Base-by-base conservation (phyloP, 2,113 vertebrate genomes). In the Dascyllus trimaculatus region DNA sequence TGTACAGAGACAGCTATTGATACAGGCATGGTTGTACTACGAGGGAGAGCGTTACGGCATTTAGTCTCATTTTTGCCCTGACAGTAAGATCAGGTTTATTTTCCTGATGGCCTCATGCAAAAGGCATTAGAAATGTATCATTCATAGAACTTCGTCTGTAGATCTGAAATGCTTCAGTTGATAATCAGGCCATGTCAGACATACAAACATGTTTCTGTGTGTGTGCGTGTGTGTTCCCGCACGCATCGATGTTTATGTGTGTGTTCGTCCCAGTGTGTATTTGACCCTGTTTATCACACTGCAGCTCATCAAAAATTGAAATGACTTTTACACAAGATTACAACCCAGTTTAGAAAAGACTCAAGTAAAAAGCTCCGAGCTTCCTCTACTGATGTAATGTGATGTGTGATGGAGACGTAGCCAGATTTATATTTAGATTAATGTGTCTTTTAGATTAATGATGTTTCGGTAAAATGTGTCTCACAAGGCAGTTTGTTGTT, bases 51-150 rank as follows among this genome's bases (percentile, higher is more conserved):
- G 25, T n/a, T 26, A 21, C 45, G 21, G 51, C 15, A 5, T 82
- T 81, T 80, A 53, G 19, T 8, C 22, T 79, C 71, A 60, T 81
- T 80, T 77, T 78, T 65, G 24, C 60, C 40, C 74, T 52, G 59
- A 81, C 69, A 75, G 57, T 87, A 64, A 79, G 72, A 67, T 72
- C 45, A 9, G 8, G 70, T 88, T 86, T 26, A 86, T 91, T 89
- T 75, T 58, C 6, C 17, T 71, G 60, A 84, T 79, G 73, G 58
- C 79, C 49, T 56, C 63, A 46, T 68, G 35, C 53, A 18, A 75
- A 87, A 78, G 58, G 40, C 24, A 32, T 88, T 86, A 67, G 21
- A 58, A 74, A 85, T 87, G 62, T 61, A 67, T 68, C 61, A 88
- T 76, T 80, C 35, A 53, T 69, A 53, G 60, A 57, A 60, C 19